Conservation (phyloP, 2,113 vertebrate genomes). For the Crypturellus undulatus region DNA sequence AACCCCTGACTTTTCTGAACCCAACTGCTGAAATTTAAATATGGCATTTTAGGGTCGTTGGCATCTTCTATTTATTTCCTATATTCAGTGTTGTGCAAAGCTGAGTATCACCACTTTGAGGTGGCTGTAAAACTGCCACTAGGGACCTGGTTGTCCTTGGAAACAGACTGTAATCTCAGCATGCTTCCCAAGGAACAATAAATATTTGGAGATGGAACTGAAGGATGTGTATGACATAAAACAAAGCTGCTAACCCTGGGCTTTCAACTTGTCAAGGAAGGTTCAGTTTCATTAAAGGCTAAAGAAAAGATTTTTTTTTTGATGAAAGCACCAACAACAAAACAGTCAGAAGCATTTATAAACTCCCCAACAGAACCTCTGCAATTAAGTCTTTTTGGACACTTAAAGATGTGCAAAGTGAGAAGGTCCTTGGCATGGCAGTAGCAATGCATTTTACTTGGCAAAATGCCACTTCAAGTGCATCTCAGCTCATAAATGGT, state of each 20-base stretch:
- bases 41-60: neutral
- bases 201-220: constrained; percentile 20
- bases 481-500: neutral
- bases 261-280: neutral
- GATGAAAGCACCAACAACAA: neutral
- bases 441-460: neutral
- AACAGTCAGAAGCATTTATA: neutral
- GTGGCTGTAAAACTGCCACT: constrained; percentile 4
- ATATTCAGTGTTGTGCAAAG: neutral
- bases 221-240: constrained; percentile 4
- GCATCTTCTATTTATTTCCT: neutral
- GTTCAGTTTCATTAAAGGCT: neutral
- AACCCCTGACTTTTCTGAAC: neutral
- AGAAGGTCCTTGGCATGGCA: neutral
- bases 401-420: constrained; percentile 9
- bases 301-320: neutral
- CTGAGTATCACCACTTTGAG: neutral
- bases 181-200: constrained; percentile 17
- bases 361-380: neutral
- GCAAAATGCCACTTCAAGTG: neutral
- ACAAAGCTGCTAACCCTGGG: neutral
- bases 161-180: constrained; percentile 31
- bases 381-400: constrained; percentile 36
- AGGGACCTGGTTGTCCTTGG: constrained; percentile 15
- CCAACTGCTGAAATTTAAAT: neutral